Conservation (phyloP, 2,797 vertebrate species). For the Synanceia verrucosa region DNA sequence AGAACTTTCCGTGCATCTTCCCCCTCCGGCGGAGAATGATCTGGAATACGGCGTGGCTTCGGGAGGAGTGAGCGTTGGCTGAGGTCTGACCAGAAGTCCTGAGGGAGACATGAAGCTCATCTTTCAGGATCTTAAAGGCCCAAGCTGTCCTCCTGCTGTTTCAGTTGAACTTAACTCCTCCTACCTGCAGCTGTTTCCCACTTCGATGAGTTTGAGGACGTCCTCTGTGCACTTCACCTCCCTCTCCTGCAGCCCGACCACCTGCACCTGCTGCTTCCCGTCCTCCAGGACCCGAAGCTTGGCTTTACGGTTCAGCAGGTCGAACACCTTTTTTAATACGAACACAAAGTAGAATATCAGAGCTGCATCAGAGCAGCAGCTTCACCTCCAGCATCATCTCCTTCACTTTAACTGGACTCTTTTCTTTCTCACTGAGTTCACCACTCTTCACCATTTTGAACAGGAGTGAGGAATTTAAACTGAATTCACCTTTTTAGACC, state of each 20-base stretch:
- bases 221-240: constrained; percentile 98
- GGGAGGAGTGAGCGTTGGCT: constrained; percentile 97
- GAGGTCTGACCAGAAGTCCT: constrained; percentile 99
- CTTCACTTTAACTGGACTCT: too few relatives aligned
- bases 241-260: constrained; percentile 94
- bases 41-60: constrained; percentile 98
- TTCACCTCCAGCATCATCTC: too few relatives aligned
- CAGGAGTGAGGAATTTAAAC: too few relatives aligned
- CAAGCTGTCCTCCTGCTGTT: not conserved
- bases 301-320: constrained; percentile 95
- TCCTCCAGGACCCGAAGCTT: constrained; percentile 97
- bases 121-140: not conserved
- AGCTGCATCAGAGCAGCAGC: too few relatives aligned
- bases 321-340: constrained; percentile 87
- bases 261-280: constrained; percentile 98
- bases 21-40: constrained; percentile 94
- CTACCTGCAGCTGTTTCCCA: constrained; percentile 98
- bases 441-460: too few relatives aligned
- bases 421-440: too few relatives aligned
- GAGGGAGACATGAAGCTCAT: not conserved
- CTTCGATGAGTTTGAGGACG: constrained; percentile 96
- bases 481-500: too few relatives aligned
- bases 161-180: not conserved
- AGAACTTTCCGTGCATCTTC: constrained; percentile 98
- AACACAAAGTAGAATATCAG: not conserved